Conservation (phyloP, 2,888 invertebrate species). For the Colletes collaris region DNA sequence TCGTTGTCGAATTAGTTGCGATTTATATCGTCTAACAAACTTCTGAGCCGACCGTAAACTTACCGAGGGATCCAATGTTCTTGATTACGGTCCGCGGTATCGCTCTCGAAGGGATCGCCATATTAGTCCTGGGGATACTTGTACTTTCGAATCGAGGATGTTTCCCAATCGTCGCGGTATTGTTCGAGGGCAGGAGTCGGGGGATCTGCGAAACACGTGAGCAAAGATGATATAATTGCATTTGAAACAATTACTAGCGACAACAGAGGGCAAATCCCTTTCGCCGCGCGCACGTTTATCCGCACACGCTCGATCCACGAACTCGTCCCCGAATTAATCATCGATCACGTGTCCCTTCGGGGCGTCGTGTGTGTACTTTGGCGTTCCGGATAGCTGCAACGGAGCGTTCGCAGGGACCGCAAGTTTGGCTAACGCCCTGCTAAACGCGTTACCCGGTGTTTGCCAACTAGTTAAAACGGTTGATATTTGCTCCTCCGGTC, state of each 20-base stretch:
- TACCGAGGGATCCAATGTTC: too few species aligned
- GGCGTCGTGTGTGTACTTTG: conserved; percentile 27
- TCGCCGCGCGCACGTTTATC: neutral
- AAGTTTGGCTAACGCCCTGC: conserved; percentile 43
- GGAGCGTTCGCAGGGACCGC: conserved; percentile 16
- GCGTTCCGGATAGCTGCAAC: conserved; percentile 11
- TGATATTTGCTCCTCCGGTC: conserved; percentile 55
- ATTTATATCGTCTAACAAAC: too few species aligned
- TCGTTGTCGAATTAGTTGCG: too few species aligned
- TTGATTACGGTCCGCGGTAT: too few species aligned
- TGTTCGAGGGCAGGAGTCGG: too few species aligned
- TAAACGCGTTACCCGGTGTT: conserved; percentile 63
- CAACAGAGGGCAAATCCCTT: neutral
- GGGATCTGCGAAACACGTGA: too few species aligned
- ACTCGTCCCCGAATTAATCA: conserved; percentile 29
- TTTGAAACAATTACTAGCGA: neutral
- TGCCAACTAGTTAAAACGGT: conserved; percentile 63
- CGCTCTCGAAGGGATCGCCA: too few species aligned
- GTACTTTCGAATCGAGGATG: too few species aligned
- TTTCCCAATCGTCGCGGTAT: too few species aligned
- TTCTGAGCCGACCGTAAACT: too few species aligned
- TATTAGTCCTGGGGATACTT: too few species aligned
- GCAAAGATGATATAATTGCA: neutral
- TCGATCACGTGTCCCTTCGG: conserved; percentile 34
- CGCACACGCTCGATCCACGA: neutral